A percentile compares a stretch with the other conserved stretches of the same genome.
These are phyloP conservation scores for Falcaria lacertinaria DNA, from an alignment of 2,888 invertebrate species.

Conservation along the genomic window DNA sequence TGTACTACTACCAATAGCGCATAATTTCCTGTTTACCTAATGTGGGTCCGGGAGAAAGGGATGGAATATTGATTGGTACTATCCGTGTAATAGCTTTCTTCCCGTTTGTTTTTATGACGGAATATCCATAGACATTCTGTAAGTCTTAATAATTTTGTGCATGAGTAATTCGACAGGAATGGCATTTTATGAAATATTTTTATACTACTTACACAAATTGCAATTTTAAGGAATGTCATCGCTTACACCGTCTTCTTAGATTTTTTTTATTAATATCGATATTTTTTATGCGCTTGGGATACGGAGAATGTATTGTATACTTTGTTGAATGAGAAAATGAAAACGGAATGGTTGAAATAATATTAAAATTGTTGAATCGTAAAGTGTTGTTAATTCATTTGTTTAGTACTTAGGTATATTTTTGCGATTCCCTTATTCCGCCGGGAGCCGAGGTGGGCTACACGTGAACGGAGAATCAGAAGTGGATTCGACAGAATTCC, in stretches of 20 bases:
- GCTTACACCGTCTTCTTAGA: too few relatives aligned
- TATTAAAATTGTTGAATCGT: too few relatives aligned
- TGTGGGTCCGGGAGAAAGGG: neutral
- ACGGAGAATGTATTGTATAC: too few relatives aligned
- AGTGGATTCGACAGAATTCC: slow-evolving; percentile 53
- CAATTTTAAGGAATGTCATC: too few relatives aligned
- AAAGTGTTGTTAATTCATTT: slow-evolving; percentile 12
- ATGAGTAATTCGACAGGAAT: neutral
- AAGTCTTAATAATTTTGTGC: slow-evolving; percentile 2
- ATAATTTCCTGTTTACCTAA: slow-evolving; percentile 2
- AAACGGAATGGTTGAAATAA: too few relatives aligned
- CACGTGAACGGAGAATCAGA: slow-evolving; percentile 55
- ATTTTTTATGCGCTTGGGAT: too few relatives aligned
- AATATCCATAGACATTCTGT: slow-evolving; percentile 2
- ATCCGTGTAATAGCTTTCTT: neutral
- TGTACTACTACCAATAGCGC: neutral
- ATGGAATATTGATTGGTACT: neutral
- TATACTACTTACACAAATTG: too few relatives aligned
- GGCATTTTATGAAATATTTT: neutral
- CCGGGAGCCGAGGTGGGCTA: slow-evolving; percentile 26
- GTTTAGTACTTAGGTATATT: slow-evolving; percentile 29
- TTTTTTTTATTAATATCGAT: too few relatives aligned
- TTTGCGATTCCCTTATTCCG: slow-evolving; percentile 27
- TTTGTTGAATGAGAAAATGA: too few relatives aligned
- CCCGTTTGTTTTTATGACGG: slow-evolving; percentile 3